Conservation (phyloP, 2,113 vertebrate species). For the Marmota flaviventris region DNA sequence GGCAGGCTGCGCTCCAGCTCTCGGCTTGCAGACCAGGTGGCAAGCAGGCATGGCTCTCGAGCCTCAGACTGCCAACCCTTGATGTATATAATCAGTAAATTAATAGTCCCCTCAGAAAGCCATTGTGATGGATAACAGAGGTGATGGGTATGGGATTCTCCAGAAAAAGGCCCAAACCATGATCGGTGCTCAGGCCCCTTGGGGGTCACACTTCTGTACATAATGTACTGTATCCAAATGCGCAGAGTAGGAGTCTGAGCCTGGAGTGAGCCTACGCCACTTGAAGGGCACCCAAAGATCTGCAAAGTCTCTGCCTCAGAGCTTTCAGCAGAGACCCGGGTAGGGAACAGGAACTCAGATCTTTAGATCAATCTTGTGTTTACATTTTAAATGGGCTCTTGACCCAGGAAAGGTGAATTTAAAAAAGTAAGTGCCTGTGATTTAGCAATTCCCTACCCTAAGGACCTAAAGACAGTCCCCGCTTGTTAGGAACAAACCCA, state of each 20-base stretch:
- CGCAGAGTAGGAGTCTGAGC: fast-evolving
- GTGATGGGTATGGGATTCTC: background rate
- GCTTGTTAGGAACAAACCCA: background rate
- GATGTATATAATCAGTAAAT: no score
- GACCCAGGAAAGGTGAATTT: background rate
- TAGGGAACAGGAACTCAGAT: background rate
- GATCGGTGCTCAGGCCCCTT: background rate
- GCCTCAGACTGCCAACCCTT: fast-evolving
- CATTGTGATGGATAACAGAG: background rate
- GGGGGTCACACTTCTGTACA: background rate
- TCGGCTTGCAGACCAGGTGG: background rate
- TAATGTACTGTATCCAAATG: fast-evolving
- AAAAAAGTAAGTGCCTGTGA: no score
- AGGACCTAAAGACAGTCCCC: background rate
- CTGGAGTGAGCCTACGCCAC: fast-evolving
- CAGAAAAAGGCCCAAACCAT: background rate
- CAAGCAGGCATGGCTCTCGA: background rate
- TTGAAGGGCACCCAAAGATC: background rate
- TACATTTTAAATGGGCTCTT: background rate
- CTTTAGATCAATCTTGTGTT: background rate
- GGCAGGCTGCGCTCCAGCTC: fast-evolving
- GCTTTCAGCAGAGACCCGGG: background rate
- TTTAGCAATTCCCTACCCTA: background rate
- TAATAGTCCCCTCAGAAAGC: background rate
- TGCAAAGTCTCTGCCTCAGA: no score